These are phyloP conservation scores for Podarcis raffonei DNA, from an alignment of 2,113 vertebrate genomes.

Conservation along the genomic window DNA sequence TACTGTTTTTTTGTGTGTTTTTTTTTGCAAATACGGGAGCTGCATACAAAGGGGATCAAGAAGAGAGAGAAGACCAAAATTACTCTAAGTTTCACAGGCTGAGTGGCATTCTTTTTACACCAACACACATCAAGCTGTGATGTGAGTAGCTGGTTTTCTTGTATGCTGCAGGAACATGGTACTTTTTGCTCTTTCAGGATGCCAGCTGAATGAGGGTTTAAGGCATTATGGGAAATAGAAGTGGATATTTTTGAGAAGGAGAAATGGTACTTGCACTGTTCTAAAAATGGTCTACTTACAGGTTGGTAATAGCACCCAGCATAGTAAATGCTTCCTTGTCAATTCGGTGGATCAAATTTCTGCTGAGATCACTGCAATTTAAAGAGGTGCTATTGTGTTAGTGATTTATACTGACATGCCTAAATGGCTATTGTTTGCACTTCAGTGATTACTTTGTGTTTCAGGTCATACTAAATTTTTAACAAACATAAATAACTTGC, in stretches of 20 bases:
- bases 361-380: conserved; percentile 90
- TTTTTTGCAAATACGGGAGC: neutral
- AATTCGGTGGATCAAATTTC: conserved; percentile 88
- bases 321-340: conserved; percentile 88
- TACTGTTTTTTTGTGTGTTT: too few species aligned
- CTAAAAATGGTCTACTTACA: conserved; percentile 83
- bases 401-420: conserved; percentile 31
- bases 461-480: conserved; percentile 1
- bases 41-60: neutral
- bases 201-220: neutral
- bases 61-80: neutral
- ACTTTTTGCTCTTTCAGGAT: neutral
- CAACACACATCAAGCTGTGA: neutral
- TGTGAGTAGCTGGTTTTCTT: neutral
- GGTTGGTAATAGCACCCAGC: conserved; percentile 84
- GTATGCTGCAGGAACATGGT: neutral
- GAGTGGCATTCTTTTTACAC: neutral
- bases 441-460: conserved; percentile 26
- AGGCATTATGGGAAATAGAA: neutral
- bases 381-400: conserved; percentile 42
- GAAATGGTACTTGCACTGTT: neutral
- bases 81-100: neutral
- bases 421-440: neutral
- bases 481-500: conserved; percentile 20
- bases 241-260: neutral